Conservation (phyloP, 2,113 vertebrate species). For the Megaleporinus macrocephalus region DNA sequence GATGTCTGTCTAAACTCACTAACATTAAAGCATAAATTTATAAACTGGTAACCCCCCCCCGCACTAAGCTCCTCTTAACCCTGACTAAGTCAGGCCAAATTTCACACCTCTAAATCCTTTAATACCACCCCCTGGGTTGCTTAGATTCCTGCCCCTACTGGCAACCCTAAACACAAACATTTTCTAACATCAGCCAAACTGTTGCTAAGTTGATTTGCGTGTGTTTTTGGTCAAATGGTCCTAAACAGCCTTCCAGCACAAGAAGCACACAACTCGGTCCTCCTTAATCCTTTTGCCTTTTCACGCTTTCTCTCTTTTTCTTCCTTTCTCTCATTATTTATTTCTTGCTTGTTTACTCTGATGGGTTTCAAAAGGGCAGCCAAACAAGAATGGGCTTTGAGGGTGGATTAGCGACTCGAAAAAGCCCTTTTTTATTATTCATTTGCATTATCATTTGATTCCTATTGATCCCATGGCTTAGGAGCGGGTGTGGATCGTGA, state of each 20-base stretch:
- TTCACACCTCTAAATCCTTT: conserved; percentile 60
- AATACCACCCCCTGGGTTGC: conserved; percentile 45
- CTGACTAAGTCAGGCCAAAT: conserved; percentile 51
- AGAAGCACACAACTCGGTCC: conserved; percentile 22
- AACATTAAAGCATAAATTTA: background rate
- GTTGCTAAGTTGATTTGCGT: conserved; percentile 33
- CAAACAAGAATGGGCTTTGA: conserved; percentile 58
- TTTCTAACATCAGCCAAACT: conserved; percentile 39
- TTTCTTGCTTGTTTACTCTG: conserved; percentile 58
- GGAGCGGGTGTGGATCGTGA: conserved; percentile 27
- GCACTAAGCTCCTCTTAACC: conserved; percentile 24
- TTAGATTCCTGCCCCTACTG: conserved; percentile 3
- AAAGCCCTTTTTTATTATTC: conserved; percentile 51
- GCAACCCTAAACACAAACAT: conserved; percentile 34
- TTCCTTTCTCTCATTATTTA: conserved; percentile 46
- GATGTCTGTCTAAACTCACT: background rate
- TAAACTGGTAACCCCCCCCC: conserved; percentile 13
- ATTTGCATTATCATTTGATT: conserved; percentile 62
- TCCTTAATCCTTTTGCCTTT: conserved; percentile 53
- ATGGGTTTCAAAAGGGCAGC: conserved; percentile 51
- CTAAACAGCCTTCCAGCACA: conserved; percentile 39
- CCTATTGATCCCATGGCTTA: conserved; percentile 57
- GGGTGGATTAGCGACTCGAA: conserved; percentile 64
- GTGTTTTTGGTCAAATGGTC: conserved; percentile 43
- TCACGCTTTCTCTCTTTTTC: conserved; percentile 30